Conservation (phyloP, 2,797 vertebrate species). For the Leuciscus waleckii region DNA sequence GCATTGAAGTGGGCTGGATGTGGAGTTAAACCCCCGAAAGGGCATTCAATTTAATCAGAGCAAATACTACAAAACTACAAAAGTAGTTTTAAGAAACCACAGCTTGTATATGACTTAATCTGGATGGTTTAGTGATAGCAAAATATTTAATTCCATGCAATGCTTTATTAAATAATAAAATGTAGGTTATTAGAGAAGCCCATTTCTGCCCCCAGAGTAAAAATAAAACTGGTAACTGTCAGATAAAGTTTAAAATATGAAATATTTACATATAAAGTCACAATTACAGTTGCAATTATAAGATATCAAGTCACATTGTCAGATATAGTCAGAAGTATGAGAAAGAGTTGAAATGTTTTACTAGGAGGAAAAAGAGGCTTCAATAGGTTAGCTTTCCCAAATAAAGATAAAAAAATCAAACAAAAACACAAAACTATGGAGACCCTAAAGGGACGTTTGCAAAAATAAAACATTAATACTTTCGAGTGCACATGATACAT, state of each 20-base stretch:
- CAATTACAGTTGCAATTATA: background rate
- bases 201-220: background rate
- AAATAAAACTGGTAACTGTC: background rate
- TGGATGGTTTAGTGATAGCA: background rate
- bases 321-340: background rate
- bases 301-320: background rate
- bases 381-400: constrained; percentile 8
- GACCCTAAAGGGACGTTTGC: background rate
- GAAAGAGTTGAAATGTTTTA: background rate
- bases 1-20: background rate
- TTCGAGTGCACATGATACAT: rapidly evolving
- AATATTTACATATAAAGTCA: background rate
- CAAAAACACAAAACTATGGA: background rate
- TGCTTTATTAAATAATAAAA: background rate
- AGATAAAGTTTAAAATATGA: background rate
- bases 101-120: background rate
- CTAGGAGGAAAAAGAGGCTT: constrained; percentile 10
- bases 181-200: background rate
- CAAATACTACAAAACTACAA: constrained; percentile 12
- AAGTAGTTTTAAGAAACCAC: constrained; percentile 23
- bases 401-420: background rate
- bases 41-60: background rate
- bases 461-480: background rate
- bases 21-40: background rate
- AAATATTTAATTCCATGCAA: background rate